Conservation (phyloP, 1,140 invertebrate species). For the Meloidogyne exigua region DNA sequence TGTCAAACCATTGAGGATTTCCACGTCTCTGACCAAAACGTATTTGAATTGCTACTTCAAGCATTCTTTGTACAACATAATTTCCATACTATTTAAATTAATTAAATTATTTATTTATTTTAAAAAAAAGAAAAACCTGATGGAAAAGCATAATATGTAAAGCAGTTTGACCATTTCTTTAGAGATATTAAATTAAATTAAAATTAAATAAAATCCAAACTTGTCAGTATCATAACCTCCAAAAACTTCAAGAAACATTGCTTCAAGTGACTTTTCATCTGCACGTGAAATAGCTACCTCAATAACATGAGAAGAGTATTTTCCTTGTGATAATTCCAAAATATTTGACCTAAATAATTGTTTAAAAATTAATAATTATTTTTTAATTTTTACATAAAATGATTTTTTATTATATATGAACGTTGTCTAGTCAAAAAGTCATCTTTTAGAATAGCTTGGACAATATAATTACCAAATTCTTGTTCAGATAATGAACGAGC, state of each 20-base stretch:
- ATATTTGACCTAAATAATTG: constrained; percentile 42
- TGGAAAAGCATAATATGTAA: constrained; percentile 5
- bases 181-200: neutral
- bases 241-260: constrained; percentile 52
- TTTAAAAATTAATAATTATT: neutral
- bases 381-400: constrained; percentile 21
- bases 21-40: neutral
- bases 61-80: constrained; percentile 1
- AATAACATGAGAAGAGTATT: constrained; percentile 57
- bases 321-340: constrained; percentile 49
- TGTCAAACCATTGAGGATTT: constrained; percentile 1
- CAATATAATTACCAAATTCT: constrained; percentile 46
- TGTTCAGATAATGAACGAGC: constrained; percentile 29
- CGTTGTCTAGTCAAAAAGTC: constrained; percentile 27
- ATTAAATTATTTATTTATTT: neutral
- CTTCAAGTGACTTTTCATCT: constrained; percentile 20
- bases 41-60: neutral
- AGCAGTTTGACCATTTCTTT: neutral
- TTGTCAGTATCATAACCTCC: constrained; percentile 41
- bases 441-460: constrained; percentile 32
- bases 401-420: constrained; percentile 30
- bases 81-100: neutral
- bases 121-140: neutral
- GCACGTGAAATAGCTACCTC: constrained; percentile 46
- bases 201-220: constrained; percentile 15